Evolutionary conservation across 2,888 invertebrate species (phyloP).

Genomic region (Dynastes hyllus): DNA sequence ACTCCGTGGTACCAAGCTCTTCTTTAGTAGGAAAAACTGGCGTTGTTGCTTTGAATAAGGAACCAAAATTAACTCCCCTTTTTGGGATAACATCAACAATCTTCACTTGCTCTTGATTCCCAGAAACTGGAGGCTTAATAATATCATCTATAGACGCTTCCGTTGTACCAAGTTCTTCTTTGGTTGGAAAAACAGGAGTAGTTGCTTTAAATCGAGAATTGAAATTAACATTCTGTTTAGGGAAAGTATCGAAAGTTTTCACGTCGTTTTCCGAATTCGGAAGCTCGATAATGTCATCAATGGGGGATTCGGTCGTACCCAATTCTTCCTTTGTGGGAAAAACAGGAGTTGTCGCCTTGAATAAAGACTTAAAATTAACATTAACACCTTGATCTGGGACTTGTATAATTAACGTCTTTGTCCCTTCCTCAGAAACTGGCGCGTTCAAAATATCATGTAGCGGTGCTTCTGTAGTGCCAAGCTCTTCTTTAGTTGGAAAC

Average conservation of each 20-base stretch:
- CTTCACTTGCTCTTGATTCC: background rate
- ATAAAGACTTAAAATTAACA: slow-evolving; percentile 51
- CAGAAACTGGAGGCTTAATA: background rate
- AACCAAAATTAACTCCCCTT: slow-evolving; percentile 47
- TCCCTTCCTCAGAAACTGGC: background rate
- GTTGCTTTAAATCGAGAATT: slow-evolving; percentile 45
- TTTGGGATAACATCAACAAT: background rate
- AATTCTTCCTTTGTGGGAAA: slow-evolving; percentile 50
- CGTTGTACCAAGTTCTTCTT: slow-evolving; percentile 31
- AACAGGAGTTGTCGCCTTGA: slow-evolving; percentile 51
- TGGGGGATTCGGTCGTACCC: slow-evolving; percentile 35
- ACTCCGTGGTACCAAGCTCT: slow-evolving; percentile 48
- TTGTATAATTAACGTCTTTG: background rate
- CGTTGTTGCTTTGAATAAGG: slow-evolving; percentile 49
- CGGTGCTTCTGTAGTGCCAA: slow-evolving; percentile 44
- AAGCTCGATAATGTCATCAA: slow-evolving; percentile 30
- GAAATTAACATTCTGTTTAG: slow-evolving; percentile 34
- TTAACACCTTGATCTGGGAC: background rate
- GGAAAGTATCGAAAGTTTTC: background rate
- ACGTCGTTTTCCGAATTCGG: slow-evolving; percentile 1
- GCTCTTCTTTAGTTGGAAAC: slow-evolving; percentile 48
- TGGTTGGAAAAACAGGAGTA: slow-evolving; percentile 46
- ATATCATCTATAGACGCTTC: slow-evolving; percentile 6
- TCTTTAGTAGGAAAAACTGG: slow-evolving; percentile 51
- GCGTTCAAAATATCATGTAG: slow-evolving; percentile 39